These are phyloP conservation scores for Tanytarsus gracilentus DNA, from an alignment of 2,888 invertebrate species.

Conservation along the genomic window DNA sequence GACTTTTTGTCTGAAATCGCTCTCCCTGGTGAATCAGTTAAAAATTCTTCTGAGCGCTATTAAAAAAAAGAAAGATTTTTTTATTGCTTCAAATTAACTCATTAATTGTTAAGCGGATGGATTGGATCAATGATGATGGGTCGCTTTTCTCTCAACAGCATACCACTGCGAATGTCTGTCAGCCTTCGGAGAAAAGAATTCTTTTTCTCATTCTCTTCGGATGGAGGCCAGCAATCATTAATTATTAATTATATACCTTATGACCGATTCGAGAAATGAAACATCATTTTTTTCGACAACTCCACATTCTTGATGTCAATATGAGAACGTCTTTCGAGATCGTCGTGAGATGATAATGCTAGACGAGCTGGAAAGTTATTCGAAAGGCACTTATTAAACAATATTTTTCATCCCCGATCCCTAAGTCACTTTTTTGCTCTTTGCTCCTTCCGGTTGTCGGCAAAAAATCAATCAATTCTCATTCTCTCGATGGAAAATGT, in stretches of 20 bases:
- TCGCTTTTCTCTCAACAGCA: slow-evolving; percentile 5
- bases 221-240: slow-evolving; percentile 6
- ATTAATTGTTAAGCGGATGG: slow-evolving; percentile 25
- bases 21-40: slow-evolving; percentile 23
- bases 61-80: slow-evolving; percentile 4
- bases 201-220: no score
- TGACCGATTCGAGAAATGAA: slow-evolving; percentile 15
- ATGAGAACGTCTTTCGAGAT: no score
- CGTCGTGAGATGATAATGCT: no score
- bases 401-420: slow-evolving; percentile 22
- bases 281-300: slow-evolving; percentile 14
- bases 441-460: slow-evolving; percentile 22
- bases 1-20: slow-evolving; percentile 15
- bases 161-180: not conserved
- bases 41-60: not conserved
- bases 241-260: slow-evolving; percentile 27
- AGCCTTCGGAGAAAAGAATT: slow-evolving; percentile 24
- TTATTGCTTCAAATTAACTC: slow-evolving; percentile 25
- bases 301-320: no score
- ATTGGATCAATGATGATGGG: not conserved
- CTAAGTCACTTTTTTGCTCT: slow-evolving; percentile 6
- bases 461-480: slow-evolving; percentile 15
- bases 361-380: no score
- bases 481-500: slow-evolving; percentile 23
- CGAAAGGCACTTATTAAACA: slow-evolving; percentile 21